phyloP scores from a whole-genome alignment of 2,888 invertebrate genomes.

The Nomada fucata region DNA sequence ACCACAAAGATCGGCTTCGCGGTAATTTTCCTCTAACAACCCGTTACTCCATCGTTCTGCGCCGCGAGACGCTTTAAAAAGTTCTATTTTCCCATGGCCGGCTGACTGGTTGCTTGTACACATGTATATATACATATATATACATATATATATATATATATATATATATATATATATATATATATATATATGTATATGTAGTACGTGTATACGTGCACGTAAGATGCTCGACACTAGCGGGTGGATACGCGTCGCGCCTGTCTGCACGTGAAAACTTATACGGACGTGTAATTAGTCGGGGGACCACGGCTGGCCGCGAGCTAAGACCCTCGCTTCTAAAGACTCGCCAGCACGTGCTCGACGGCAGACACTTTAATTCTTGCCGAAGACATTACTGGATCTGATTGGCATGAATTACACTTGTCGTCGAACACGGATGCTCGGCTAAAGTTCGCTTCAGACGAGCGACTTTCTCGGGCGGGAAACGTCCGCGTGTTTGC shows the following conservation, averaged over 20 bases:
- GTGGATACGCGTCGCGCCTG: too few relatives aligned
- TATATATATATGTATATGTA: too few relatives aligned
- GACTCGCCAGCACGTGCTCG: slow-evolving; percentile 65
- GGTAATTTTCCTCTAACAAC: slow-evolving; percentile 67
- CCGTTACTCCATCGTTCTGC: slow-evolving; percentile 69
- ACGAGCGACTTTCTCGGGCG: too few relatives aligned
- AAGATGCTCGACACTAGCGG: background rate
- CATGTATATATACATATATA: too few relatives aligned
- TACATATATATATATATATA: too few relatives aligned
- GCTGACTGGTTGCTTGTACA: slow-evolving; percentile 6
- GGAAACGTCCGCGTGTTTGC: too few relatives aligned
- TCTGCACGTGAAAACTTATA: slow-evolving; percentile 19
- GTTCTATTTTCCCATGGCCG: slow-evolving; percentile 67
- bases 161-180: too few relatives aligned
- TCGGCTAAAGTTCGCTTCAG: slow-evolving; percentile 30
- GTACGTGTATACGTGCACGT: background rate
- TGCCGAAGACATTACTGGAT: slow-evolving; percentile 38
- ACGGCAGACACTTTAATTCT: slow-evolving; percentile 63
- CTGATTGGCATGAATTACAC: slow-evolving; percentile 65
- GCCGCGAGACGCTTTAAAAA: slow-evolving; percentile 64
- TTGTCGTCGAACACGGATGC: slow-evolving; percentile 55
- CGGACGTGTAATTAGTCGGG: slow-evolving; percentile 48
- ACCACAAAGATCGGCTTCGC: slow-evolving; percentile 59
- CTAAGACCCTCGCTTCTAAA: slow-evolving; percentile 60
- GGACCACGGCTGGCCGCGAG: slow-evolving; percentile 30